Evolutionary conservation across 2,113 vertebrate genomes (phyloP).

Genomic region (Ictalurus punctatus): DNA sequence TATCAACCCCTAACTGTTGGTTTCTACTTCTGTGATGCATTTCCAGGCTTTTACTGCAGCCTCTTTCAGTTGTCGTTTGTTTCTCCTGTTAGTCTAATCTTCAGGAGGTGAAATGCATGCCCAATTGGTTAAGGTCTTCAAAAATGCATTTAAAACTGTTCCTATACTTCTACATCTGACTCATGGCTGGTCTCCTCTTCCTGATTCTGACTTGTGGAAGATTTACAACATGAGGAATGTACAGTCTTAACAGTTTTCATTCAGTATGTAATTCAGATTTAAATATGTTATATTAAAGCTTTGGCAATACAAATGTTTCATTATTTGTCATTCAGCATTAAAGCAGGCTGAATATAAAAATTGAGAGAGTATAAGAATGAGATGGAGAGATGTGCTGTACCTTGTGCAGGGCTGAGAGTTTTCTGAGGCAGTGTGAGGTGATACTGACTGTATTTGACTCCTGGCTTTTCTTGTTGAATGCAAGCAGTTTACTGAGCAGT

Average conservation of each 20-base stretch:
- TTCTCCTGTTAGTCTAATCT: too few species aligned
- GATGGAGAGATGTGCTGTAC: constrained; percentile 62
- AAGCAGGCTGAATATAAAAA: neutral
- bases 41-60: too few species aligned
- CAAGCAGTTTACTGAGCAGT: constrained; percentile 88
- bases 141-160: neutral
- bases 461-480: constrained; percentile 70
- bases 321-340: neutral
- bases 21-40: too few species aligned
- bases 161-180: neutral
- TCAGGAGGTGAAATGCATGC: neutral
- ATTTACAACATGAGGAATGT: neutral
- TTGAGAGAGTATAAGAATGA: neutral
- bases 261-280: neutral
- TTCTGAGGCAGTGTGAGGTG: constrained; percentile 65
- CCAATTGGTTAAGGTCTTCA: neutral
- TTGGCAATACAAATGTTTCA: neutral
- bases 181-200: neutral
- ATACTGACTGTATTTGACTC: constrained; percentile 28
- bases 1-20: too few species aligned
- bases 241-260: neutral
- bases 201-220: neutral
- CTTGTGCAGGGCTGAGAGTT: constrained; percentile 78
- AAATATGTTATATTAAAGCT: neutral
- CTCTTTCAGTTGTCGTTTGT: too few species aligned